A percentile compares a stretch with the other conserved stretches of the same genome.
Evolutionary conservation across 2,888 invertebrate genomes (phyloP).

Genomic region (Agrochola litura): DNA sequence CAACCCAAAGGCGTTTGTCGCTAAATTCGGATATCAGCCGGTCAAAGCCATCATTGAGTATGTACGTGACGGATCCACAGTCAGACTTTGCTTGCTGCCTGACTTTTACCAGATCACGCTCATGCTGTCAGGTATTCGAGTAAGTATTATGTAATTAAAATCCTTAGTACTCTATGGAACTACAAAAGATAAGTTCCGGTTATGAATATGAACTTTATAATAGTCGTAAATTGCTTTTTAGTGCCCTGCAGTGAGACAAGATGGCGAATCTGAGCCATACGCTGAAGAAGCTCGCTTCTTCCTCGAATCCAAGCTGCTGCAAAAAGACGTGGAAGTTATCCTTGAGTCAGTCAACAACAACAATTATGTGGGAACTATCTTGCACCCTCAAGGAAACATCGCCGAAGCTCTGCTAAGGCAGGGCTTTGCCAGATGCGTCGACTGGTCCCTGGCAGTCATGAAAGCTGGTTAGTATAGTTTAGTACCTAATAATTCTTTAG

Average conservation of each 20-base stretch:
- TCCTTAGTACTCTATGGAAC: background rate
- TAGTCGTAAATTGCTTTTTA: conserved; percentile 69
- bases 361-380: conserved; percentile 97
- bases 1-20: conserved; percentile 93
- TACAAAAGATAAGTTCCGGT: background rate
- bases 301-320: conserved; percentile 97
- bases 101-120: conserved; percentile 97
- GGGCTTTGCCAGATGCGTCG: conserved; percentile 96
- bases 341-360: conserved; percentile 98
- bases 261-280: conserved; percentile 92
- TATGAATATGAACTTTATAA: background rate
- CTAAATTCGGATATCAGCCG: conserved; percentile 96
- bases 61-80: conserved; percentile 99
- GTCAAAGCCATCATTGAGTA: conserved; percentile 98
- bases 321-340: conserved; percentile 96
- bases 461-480: conserved; percentile 79
- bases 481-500: background rate
- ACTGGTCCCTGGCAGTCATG: conserved; percentile 88
- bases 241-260: conserved; percentile 95
- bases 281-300: conserved; percentile 98
- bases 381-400: conserved; percentile 98
- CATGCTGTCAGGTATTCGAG: conserved; percentile 98
- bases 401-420: conserved; percentile 97
- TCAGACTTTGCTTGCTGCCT: conserved; percentile 97
- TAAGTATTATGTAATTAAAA: conserved; percentile 79